Evolutionary conservation across 2,113 vertebrate genomes (phyloP).

Genomic region (Bufo gargarizans): DNA sequence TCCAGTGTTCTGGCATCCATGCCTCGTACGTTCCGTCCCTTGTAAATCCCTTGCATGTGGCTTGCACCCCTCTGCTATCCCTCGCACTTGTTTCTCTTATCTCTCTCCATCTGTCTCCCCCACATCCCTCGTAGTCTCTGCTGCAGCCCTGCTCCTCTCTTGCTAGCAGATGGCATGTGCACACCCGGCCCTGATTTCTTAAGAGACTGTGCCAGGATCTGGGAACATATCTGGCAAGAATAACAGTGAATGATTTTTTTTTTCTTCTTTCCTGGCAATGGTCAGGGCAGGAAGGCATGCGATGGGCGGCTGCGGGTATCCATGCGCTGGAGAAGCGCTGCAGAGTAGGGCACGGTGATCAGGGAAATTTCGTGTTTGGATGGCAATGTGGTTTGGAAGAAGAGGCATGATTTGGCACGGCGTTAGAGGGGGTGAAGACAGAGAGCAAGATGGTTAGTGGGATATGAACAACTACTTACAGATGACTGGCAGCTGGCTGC

Average conservation of each 20-base stretch:
- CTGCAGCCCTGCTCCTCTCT: not conserved
- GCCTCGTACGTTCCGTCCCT: not conserved
- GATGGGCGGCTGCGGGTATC: not conserved
- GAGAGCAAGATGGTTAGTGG: not conserved
- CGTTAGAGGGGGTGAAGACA: not conserved
- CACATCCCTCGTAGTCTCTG: constrained; percentile 15
- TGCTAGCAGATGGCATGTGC: constrained; percentile 37
- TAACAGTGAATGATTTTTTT: not conserved
- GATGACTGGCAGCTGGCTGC: constrained; percentile 30
- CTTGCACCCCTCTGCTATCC: not conserved
- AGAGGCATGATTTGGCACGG: not conserved
- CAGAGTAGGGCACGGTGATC: not conserved
- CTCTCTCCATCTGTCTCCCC: constrained; percentile 24
- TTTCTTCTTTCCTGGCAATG: not conserved
- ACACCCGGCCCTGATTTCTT: constrained; percentile 16
- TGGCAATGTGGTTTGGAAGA: not conserved
- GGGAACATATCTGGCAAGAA: constrained; percentile 38
- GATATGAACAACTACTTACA: constrained; percentile 15
- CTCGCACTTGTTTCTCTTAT: constrained; percentile 11
- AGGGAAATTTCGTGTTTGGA: not conserved
- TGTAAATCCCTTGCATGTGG: too few species aligned
- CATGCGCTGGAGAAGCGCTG: not conserved
- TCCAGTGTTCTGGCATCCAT: not conserved
- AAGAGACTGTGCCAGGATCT: constrained; percentile 33
- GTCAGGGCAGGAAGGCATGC: constrained; percentile 25